Evolutionary conservation across 2,113 vertebrate genomes (phyloP), one percentile per base, ranked within the genome.

Genomic region (Neofelis nebulosa): DNA sequence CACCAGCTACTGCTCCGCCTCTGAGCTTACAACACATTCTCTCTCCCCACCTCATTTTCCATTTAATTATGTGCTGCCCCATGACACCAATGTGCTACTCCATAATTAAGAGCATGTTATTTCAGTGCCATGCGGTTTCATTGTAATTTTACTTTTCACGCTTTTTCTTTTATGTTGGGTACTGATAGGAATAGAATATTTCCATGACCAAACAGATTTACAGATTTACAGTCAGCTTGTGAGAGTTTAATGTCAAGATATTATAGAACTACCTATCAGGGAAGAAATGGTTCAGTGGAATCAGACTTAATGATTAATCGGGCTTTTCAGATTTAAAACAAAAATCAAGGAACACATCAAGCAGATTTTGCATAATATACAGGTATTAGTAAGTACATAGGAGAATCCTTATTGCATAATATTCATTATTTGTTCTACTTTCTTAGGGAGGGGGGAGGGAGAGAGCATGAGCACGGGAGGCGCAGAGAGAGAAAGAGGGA

Each of bases 61-160:
- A 78, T 89, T 94, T 94, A 87, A 92, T 97, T 97, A 92, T 92
- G 69, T 94, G 74, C 74, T 97, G 55, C 61, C 55, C 65, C 50
- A 4, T 76, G 89, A 92, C 13, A 81, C 69, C 16, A 19, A 55
- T 23, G 16, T 94, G 27, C 16, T 96, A 89, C 61, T 93, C n/a
- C 5, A 18, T 96, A 92, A 95, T 81, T 97, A 85, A 63, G 61
- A 86, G 89, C 13, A 41, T 63, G 9, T 83, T 93, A 93, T 93
- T 94, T 94, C 50, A 71, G 38, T 81, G 50, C 8, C 3, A 14
- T n/a, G 10, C 0, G 10, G 73, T 13, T 79, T 95, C 80, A 79
- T 36, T 83, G 57, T 86, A 55, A 92, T 95, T 96, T 90, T 84
- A 76, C 29, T 95, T 81, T 68, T 84, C 73, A 95, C 48, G 86